Base-by-base conservation (phyloP, 1,140 invertebrate genomes). In the Rhyacophila brunnea region DNA sequence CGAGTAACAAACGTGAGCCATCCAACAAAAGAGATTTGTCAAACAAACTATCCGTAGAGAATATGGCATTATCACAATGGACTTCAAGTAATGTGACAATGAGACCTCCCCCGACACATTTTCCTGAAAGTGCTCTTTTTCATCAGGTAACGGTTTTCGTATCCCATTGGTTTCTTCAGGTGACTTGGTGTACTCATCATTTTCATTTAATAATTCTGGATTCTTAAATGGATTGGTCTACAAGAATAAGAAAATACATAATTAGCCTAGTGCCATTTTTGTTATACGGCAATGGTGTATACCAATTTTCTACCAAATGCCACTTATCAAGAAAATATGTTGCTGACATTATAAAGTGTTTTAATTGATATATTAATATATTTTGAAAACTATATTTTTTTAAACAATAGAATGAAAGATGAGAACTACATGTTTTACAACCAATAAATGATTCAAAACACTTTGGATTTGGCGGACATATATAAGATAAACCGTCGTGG, bases 1-100 rank as follows among this genome's bases (percentile, higher is more conserved):
- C 0, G 95, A 97, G 70, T 98, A 98, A 72, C 93, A 96, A 1
- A 98, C 93, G 53, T 98, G 90, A 0, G 94, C 92, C 93, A 96
- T 97, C 96, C 95, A 98, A 69, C 93, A 96, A 73, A 97, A 97
- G 0, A 97, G 80, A 79, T 98, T 98, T 0, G 95, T 97, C 2
- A 96, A 60, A 68, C 95, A 98, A 1, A 98, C 82, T 65, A 94
- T 85, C 34, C 87, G 81, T 53, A 98, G 77, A 1, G 91, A 95
- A 55, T 80, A 77, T 0, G 95, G 95, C 92, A 98, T 96, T 51
- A 87, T 81, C 0, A 98, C 68, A 20, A 98, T 96, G 2, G 95
- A 96, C 48, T 84, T 78, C 7, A 98, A 78, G 72, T 98, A 97
- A 65, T 94, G 85, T 19, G 67, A 67, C 1, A 92, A 66, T 0